Base-by-base conservation (phyloP, 1,140 invertebrate genomes). In the Drosophila nasuta region DNA sequence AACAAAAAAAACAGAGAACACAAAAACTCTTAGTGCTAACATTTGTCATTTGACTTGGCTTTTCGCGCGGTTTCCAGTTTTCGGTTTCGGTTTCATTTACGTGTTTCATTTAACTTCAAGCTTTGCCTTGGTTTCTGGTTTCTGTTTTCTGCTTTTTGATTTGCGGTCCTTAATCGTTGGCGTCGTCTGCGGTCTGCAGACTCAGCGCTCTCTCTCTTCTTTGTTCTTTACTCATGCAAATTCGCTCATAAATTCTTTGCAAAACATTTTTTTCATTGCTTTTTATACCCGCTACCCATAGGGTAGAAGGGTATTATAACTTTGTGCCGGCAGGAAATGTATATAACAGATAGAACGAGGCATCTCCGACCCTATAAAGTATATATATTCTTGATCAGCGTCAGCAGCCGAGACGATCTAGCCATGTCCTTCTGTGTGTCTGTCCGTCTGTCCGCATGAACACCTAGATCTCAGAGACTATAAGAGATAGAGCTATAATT, bases 81-180 rank as follows among this genome's bases (percentile, higher is more conserved):
- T 80, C 63, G 64, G 70, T 71, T 82, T 68, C 65, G 72, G 57
- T 80, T 79, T 69, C 77, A 62, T 60, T 69, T 72, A 58, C 52
- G 73, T 75, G 54, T 38, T 70, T 68, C 51, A 65, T 82, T 52
- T 57, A 52, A 33, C 59, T 56, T 28, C n/a, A 10, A 25, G 48
- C 57, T 70, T 54, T 35, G 68, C 35, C 30, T 66, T 59, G 54
- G 15, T 69, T 63, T 41, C 35, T 38, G 6, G 7, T 38, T 38
- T 33, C 30, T 5, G 81, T 43, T 38, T 83, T 62, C 46, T 64
- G 63, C 64, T 45, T 77, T 77, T 88, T 87, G 82, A 87, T 83
- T 87, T 83, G 85, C 74, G 80, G 80, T 81, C 62, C 77, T 88
- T 89, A 88, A 88, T 89, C 83, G 85, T 52, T 88, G 80, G 83